phyloP scores from a whole-genome alignment of 1,140 invertebrate genomes.

The Papilio machaon region DNA sequence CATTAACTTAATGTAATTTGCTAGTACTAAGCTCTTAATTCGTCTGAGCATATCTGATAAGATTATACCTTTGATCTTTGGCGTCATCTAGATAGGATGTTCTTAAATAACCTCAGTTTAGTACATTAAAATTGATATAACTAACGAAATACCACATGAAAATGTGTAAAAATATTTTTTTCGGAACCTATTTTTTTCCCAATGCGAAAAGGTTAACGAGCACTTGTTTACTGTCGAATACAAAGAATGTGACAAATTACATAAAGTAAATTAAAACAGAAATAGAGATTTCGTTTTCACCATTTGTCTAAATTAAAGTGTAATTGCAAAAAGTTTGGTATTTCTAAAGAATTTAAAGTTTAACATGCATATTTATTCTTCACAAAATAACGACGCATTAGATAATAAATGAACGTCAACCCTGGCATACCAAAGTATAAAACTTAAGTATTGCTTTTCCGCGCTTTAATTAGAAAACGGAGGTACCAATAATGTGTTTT shows the following conservation, averaged over 20 bases:
- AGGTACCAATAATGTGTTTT: slow-evolving; percentile 55
- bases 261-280: too few relatives aligned
- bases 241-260: too few relatives aligned
- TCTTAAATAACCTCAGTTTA: not conserved
- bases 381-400: not conserved
- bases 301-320: too few relatives aligned
- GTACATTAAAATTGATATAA: not conserved
- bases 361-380: not conserved
- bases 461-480: slow-evolving; percentile 53
- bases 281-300: too few relatives aligned
- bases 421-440: slow-evolving; percentile 5
- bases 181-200: not conserved
- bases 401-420: not conserved
- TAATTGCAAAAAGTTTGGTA: too few relatives aligned
- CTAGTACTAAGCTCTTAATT: not conserved
- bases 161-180: not conserved
- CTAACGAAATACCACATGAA: not conserved
- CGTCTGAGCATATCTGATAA: not conserved
- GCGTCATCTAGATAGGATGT: not conserved
- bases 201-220: too few relatives aligned
- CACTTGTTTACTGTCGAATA: too few relatives aligned
- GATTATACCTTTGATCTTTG: not conserved
- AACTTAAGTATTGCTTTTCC: slow-evolving; percentile 23
- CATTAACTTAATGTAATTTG: slow-evolving; percentile 12
- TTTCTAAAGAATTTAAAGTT: too few relatives aligned